These are phyloP conservation scores for Triops longicaudatus DNA, from an alignment of 1,140 invertebrate genomes.

Conservation along the genomic window DNA sequence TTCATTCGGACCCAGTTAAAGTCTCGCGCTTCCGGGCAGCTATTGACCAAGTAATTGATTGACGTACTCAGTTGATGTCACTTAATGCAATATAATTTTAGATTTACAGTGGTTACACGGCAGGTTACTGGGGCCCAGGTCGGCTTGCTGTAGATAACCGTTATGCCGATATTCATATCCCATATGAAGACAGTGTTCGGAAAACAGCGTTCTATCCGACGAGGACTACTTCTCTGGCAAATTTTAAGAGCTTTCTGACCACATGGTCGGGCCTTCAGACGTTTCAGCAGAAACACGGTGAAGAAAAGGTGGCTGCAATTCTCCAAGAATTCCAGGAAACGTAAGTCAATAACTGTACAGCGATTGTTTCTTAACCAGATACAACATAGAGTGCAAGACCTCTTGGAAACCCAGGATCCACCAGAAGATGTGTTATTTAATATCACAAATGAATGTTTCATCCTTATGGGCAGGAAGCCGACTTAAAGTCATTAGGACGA, in stretches of 20 bases:
- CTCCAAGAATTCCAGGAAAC: conserved; percentile 30
- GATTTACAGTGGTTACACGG: conserved; percentile 27
- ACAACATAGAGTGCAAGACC: conserved; percentile 18
- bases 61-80: conserved; percentile 25
- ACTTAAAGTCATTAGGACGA: no score
- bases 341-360: not conserved
- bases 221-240: conserved; percentile 24
- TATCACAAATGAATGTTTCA: conserved; percentile 26
- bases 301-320: conserved; percentile 27
- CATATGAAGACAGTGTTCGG: conserved; percentile 27
- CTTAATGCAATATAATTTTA: conserved; percentile 12
- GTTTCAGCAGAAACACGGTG: conserved; percentile 28
- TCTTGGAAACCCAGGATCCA: not conserved
- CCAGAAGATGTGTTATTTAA: conserved; percentile 21
- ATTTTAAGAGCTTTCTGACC: conserved; percentile 30
- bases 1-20: conserved; percentile 20
- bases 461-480: conserved; percentile 24
- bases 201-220: conserved; percentile 7
- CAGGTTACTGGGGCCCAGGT: conserved; percentile 23
- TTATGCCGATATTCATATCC: conserved; percentile 25
- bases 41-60: conserved; percentile 28
- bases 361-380: not conserved
- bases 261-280: conserved; percentile 33
- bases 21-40: conserved; percentile 27
- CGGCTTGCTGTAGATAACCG: conserved; percentile 22